phyloP scores from a whole-genome alignment of 2,888 invertebrate genomes.

The Aphidoletes aphidimyza region DNA sequence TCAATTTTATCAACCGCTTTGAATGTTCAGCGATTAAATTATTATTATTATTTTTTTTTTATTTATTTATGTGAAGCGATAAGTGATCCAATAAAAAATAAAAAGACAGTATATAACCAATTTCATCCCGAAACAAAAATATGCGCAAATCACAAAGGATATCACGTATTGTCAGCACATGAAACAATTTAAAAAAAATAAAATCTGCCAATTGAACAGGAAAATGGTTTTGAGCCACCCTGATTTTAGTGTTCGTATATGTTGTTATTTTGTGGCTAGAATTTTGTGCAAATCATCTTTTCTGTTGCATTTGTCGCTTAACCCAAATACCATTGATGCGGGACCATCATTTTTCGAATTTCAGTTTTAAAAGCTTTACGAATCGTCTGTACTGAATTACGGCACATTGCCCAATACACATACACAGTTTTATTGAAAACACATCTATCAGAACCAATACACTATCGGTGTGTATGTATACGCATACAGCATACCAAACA shows the following conservation, averaged over 20 bases:
- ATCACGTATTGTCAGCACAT: too few species aligned
- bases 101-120: neutral
- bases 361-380: too few species aligned
- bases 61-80: neutral
- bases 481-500: neutral
- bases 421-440: too few species aligned
- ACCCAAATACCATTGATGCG: conserved; percentile 7
- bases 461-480: too few species aligned
- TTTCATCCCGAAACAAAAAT: neutral
- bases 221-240: too few species aligned
- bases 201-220: too few species aligned
- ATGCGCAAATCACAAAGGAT: neutral
- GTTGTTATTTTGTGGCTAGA: neutral
- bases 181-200: neutral
- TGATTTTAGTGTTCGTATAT: neutral
- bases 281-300: too few species aligned
- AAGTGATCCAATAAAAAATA: neutral
- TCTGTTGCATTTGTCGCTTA: neutral
- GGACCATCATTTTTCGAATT: neutral
- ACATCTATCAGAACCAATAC: too few species aligned
- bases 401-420: too few species aligned
- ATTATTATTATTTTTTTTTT: neutral
- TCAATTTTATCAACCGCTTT: neutral
- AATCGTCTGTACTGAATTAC: too few species aligned
- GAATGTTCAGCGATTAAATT: neutral